These are phyloP conservation scores for Idaea aversata DNA, from an alignment of 2,888 invertebrate species.

Conservation along the genomic window DNA sequence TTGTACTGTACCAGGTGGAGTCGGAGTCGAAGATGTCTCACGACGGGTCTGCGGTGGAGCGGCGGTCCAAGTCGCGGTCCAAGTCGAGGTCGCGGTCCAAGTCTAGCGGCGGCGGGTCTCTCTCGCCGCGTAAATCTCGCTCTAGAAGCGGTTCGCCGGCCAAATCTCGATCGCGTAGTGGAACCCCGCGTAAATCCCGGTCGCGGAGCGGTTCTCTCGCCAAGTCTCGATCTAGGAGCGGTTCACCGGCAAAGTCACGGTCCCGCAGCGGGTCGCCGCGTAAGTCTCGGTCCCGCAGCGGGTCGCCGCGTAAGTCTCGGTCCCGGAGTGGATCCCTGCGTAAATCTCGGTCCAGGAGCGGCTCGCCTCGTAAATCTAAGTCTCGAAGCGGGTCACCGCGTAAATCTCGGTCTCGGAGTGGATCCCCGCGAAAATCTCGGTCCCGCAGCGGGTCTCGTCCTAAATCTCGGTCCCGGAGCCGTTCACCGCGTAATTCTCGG, in stretches of 20 bases:
- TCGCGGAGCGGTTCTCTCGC: constrained; percentile 29
- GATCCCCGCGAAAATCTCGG: not conserved
- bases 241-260: constrained; percentile 31
- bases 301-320: constrained; percentile 19
- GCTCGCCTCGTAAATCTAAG: constrained; percentile 7
- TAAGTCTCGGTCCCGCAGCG: not conserved
- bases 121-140: constrained; percentile 42
- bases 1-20: constrained; percentile 41
- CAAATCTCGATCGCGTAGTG: constrained; percentile 9
- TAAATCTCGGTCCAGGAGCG: constrained; percentile 18
- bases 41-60: constrained; percentile 46
- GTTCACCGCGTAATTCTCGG: constrained; percentile 1
- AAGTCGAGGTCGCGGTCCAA: constrained; percentile 29
- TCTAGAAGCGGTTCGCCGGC: constrained; percentile 21
- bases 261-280: constrained; percentile 33
- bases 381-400: constrained; percentile 18
- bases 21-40: constrained; percentile 62
- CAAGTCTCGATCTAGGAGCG: constrained; percentile 33
- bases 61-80: constrained; percentile 37
- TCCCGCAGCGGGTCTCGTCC: constrained; percentile 6
- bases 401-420: constrained; percentile 2
- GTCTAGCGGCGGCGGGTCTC: constrained; percentile 37
- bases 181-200: constrained; percentile 11
- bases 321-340: constrained; percentile 19
- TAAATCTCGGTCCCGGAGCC: constrained; percentile 2